Percentiles rank a stretch among this genome's conserved stretches.
Conservation (phyloP, 1,140 invertebrate genomes). For the Bombus terrestris region DNA sequence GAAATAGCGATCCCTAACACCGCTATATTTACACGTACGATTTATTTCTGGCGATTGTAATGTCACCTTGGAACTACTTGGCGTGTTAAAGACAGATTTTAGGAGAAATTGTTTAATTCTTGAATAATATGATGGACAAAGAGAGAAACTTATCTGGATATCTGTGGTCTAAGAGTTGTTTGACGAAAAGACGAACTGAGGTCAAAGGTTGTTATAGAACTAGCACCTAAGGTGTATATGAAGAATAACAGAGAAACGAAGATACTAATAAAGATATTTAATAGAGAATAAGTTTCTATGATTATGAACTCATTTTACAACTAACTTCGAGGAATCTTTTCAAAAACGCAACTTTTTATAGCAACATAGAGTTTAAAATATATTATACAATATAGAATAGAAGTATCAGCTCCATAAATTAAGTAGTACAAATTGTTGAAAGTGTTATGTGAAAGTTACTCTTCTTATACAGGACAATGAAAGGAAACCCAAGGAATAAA, state of each 20-base stretch:
- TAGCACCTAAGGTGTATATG: neutral
- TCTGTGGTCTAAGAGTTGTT: no score
- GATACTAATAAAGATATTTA: no score
- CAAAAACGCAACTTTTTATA: no score
- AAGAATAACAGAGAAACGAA: neutral
- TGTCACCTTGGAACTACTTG: neutral
- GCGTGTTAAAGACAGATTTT: neutral
- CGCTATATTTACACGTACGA: neutral
- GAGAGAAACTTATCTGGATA: no score
- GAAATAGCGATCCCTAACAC: neutral
- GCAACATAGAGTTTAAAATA: no score
- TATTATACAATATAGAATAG: no score
- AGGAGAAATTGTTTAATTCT: neutral
- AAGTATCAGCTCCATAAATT: no score
- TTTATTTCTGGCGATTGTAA: conserved; percentile 8
- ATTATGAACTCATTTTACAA: no score
- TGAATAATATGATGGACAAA: no score
- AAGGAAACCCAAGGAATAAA: neutral
- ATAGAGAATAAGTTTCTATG: no score
- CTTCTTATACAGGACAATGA: neutral
- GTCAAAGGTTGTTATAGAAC: neutral
- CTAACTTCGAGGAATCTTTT: no score
- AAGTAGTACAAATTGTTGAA: neutral
- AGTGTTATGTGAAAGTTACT: neutral
- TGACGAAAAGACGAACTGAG: neutral